Conservation (phyloP, 2,888 invertebrate species). For the Diplolepis rosae region DNA sequence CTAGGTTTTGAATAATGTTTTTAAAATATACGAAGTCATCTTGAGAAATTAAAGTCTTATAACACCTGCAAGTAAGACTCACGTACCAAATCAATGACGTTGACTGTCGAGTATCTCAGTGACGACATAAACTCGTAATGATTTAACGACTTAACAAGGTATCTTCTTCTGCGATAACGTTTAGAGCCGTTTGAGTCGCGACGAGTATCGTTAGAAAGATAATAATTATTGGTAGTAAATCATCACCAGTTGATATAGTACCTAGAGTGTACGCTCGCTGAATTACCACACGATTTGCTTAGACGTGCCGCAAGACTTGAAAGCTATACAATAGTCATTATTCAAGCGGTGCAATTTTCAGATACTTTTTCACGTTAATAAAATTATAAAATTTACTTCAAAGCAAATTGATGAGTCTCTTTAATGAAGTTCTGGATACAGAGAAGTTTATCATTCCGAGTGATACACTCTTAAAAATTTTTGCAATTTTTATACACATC, state of each 20-base stretch:
- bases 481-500: no score
- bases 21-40: no score
- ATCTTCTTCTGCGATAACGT: slow-evolving; percentile 42
- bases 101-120: slow-evolving; percentile 40
- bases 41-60: no score
- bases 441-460: no score
- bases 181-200: slow-evolving; percentile 45
- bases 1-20: no score
- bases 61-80: background rate
- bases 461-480: background rate
- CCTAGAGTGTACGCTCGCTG: background rate
- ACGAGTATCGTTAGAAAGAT: slow-evolving; percentile 41
- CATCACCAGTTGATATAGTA: slow-evolving; percentile 28
- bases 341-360: background rate
- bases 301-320: background rate
- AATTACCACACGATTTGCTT: background rate
- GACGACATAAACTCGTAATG: slow-evolving; percentile 44
- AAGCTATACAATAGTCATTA: background rate
- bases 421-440: background rate
- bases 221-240: slow-evolving; percentile 57
- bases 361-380: background rate
- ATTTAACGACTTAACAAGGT: slow-evolving; percentile 55
- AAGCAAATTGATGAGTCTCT: background rate
- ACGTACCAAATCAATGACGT: slow-evolving; percentile 48
- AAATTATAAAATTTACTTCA: background rate